phyloP scores from a whole-genome alignment of 2,113 vertebrate species.

The Saimiri boliviensis region DNA sequence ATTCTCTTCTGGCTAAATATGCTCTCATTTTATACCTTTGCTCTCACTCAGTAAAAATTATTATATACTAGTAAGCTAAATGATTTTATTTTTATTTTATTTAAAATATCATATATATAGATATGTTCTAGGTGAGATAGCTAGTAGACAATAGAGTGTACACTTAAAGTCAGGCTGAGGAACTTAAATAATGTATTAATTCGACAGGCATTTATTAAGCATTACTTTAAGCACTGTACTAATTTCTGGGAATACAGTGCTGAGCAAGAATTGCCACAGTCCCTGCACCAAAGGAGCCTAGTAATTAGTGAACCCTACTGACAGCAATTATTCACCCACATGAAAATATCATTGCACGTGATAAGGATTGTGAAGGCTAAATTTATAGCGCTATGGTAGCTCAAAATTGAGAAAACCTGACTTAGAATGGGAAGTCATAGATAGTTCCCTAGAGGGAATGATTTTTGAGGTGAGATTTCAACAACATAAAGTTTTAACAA shows the following conservation, averaged over 20 bases:
- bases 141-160: not conserved
- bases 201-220: not conserved
- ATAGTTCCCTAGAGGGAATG: not conserved
- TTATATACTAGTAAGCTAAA: conserved; percentile 27
- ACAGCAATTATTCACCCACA: not conserved
- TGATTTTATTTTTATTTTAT: not conserved
- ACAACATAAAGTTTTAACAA: not conserved
- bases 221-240: not conserved
- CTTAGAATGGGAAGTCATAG: not conserved
- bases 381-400: not conserved
- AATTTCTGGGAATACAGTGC: not conserved
- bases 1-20: not conserved
- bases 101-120: not conserved
- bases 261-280: not conserved
- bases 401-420: not conserved
- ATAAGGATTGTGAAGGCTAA: not conserved
- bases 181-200: not conserved
- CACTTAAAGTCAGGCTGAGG: not conserved
- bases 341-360: not conserved
- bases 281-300: not conserved
- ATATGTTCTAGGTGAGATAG: not conserved
- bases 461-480: not conserved
- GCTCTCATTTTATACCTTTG: not conserved
- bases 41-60: not conserved
- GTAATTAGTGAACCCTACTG: not conserved